Evolutionary conservation across 64 coral and sea anemone genomes (phyloP).

Genomic region (Actinia equina): DNA sequence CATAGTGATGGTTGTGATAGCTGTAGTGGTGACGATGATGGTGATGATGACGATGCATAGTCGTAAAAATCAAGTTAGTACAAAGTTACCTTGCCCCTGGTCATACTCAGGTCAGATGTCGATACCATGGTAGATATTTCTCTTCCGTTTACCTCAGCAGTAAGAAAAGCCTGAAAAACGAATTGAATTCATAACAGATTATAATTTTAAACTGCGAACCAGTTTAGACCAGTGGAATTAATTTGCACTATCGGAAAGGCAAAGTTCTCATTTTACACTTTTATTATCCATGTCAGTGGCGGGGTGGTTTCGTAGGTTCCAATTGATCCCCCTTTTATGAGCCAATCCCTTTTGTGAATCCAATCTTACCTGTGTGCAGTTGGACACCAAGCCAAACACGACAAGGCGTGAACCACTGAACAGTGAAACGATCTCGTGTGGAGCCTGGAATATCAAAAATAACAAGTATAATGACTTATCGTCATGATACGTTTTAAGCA

Average conservation of each 20-base stretch:
- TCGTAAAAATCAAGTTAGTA: not conserved
- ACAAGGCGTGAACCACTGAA: constrained; percentile 94
- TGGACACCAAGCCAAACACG: constrained; percentile 87
- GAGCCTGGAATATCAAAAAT: constrained; percentile 41
- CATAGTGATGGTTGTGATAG: not conserved
- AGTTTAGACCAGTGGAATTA: no score
- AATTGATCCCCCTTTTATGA: no score
- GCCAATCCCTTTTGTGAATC: no score
- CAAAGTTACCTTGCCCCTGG: constrained; percentile 68
- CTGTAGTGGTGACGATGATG: not conserved
- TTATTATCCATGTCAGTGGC: no score
- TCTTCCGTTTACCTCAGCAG: constrained; percentile 66
- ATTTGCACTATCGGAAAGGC: no score
- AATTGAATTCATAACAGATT: no score
- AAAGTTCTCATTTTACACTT: no score
- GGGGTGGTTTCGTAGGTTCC: no score
- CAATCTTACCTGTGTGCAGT: constrained; percentile 99
- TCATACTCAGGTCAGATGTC: constrained; percentile 82
- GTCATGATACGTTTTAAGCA: constrained; percentile 58
- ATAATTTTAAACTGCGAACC: no score
- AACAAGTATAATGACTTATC: not conserved
- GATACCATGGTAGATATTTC: constrained; percentile 92
- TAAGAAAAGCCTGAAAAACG: constrained; percentile 63
- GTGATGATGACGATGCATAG: not conserved
- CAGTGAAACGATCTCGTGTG: constrained; percentile 73